phyloP scores from a whole-genome alignment of 2,888 invertebrate species.

The Cybosia mesomella region DNA sequence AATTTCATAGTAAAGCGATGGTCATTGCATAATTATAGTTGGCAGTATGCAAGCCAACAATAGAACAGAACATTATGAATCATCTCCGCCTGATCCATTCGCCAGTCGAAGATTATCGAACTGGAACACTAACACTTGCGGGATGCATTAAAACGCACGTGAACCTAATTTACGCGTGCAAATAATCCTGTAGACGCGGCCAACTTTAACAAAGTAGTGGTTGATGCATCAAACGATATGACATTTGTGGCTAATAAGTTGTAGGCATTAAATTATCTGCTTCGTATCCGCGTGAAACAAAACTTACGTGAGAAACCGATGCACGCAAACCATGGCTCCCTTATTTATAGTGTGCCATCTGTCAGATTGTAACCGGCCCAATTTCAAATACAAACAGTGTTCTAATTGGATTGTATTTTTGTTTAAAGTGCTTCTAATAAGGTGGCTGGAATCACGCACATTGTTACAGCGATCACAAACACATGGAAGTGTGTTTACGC shows the following conservation, averaged over 20 bases:
- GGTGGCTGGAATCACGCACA: constrained; percentile 78
- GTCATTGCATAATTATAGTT: constrained; percentile 80
- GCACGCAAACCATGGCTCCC: constrained; percentile 69
- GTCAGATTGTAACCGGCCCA: constrained; percentile 82
- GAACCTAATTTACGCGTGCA: constrained; percentile 83
- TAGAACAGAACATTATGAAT: constrained; percentile 84
- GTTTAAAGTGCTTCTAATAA: constrained; percentile 83
- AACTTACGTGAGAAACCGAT: constrained; percentile 67
- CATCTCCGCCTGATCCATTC: constrained; percentile 81
- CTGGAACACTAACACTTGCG: constrained; percentile 83
- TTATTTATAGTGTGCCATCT: constrained; percentile 85
- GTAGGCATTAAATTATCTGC: constrained; percentile 76
- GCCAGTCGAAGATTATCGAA: constrained; percentile 84
- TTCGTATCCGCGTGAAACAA: constrained; percentile 64
- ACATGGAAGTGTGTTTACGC: constrained; percentile 81
- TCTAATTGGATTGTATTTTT: constrained; percentile 86
- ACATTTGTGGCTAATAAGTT: constrained; percentile 80
- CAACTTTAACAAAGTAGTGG: constrained; percentile 82
- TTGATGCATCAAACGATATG: constrained; percentile 82
- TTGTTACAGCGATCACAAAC: constrained; percentile 80
- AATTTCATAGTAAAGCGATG: constrained; percentile 64
- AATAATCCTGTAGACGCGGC: constrained; percentile 71
- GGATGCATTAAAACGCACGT: constrained; percentile 86
- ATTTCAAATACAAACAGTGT: constrained; percentile 82
- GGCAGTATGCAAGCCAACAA: constrained; percentile 81